phyloP scores from a whole-genome alignment of 2,113 vertebrate species.

The Poeciliopsis turrubarensis region DNA sequence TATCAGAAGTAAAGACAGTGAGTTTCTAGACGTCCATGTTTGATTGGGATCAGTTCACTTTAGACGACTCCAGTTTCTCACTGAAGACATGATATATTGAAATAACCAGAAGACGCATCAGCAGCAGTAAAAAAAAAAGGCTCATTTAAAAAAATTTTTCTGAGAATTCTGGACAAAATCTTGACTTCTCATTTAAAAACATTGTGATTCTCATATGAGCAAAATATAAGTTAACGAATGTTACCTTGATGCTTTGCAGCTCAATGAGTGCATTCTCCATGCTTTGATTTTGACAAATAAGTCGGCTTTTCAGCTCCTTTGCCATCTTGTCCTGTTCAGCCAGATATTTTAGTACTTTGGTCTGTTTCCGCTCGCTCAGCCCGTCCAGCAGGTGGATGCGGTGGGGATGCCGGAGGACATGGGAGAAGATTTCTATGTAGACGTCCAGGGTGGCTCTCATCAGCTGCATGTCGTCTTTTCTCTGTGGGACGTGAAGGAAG shows the following conservation, averaged over 20 bases:
- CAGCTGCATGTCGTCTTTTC: constrained; percentile 11
- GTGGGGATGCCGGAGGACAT: not conserved
- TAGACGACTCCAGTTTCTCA: no score
- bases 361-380: fast-evolving
- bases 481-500: constrained; percentile 19
- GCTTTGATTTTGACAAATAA: not conserved
- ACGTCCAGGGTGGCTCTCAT: constrained; percentile 55
- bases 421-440: constrained; percentile 56
- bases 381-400: constrained; percentile 1
- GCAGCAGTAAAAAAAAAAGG: no score
- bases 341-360: fast-evolving
- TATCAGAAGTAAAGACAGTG: no score
- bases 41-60: no score
- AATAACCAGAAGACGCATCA: no score
- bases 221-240: not conserved
- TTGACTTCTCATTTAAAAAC: not conserved
- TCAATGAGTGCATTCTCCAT: not conserved
- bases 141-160: no score
- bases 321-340: fast-evolving
- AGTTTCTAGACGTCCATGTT: no score
- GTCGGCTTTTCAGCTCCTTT: not conserved
- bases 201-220: not conserved
- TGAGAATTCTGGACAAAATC: not conserved
- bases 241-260: constrained; percentile 44
- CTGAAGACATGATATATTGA: no score